Conservation (phyloP, 2,113 vertebrate genomes). For the Oceanodroma tethys region DNA sequence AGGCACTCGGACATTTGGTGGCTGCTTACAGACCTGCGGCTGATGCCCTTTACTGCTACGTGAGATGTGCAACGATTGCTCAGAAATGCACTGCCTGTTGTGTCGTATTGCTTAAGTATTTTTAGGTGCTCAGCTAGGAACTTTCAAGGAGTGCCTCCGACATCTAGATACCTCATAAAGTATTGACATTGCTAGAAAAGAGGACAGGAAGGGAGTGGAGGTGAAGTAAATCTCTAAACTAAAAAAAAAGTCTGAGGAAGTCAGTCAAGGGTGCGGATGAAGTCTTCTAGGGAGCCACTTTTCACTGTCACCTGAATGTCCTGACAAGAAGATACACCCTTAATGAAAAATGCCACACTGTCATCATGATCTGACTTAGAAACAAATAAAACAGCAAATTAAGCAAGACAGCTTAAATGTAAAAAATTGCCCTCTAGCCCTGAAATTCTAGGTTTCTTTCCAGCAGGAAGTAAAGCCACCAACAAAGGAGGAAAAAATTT, state of each 20-base stretch:
- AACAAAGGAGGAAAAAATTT: slow-evolving; percentile 22
- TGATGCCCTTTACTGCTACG: not conserved
- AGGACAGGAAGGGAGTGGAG: not conserved
- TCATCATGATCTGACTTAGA: not conserved
- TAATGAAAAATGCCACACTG: slow-evolving; percentile 5
- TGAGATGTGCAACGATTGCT: not conserved
- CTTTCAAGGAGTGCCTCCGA: not conserved
- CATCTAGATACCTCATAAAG: not conserved
- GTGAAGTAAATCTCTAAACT: not conserved
- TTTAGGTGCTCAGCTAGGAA: not conserved
- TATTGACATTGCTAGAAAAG: not conserved
- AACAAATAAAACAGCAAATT: slow-evolving; percentile 3
- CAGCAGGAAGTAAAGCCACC: slow-evolving; percentile 23
- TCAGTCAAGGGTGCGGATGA: not conserved
- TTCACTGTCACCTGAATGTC: not conserved
- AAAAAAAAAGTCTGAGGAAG: not conserved
- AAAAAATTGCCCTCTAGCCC: slow-evolving; percentile 8
- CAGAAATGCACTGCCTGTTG: not conserved
- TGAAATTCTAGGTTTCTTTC: slow-evolving; percentile 33
- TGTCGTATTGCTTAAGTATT: not conserved
- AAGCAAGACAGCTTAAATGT: slow-evolving; percentile 1
- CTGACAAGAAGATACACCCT: not conserved
- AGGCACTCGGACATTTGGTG: not conserved
- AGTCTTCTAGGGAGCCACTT: not conserved
- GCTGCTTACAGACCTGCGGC: not conserved